These are phyloP conservation scores for Littorina saxatilis DNA, from an alignment of 1,140 invertebrate species.

Conservation along the genomic window DNA sequence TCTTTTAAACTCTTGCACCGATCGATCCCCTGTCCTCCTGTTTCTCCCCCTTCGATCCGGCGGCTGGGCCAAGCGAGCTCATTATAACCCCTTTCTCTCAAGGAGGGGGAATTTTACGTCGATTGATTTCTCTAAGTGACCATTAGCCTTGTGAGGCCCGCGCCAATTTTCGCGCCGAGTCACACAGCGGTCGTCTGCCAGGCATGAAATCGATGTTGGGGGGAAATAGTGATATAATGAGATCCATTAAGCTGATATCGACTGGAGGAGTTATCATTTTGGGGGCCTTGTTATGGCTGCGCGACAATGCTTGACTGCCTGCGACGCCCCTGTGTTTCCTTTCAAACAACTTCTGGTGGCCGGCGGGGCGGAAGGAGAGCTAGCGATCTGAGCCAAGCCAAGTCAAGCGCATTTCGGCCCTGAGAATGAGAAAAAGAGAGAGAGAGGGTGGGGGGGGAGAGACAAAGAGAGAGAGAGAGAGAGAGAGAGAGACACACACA, in stretches of 20 bases:
- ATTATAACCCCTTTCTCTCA: conserved; percentile 39
- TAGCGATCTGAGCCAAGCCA: no score
- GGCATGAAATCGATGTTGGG: conserved; percentile 38
- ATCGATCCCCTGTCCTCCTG: conserved; percentile 18
- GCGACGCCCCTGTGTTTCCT: conserved; percentile 10
- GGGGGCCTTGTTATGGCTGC: conserved; percentile 8
- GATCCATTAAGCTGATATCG: conserved; percentile 38
- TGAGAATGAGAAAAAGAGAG: no score
- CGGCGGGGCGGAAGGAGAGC: not conserved
- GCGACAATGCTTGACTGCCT: conserved; percentile 10
- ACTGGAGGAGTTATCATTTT: conserved; percentile 30
- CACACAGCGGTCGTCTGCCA: conserved; percentile 30
- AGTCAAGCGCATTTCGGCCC: no score
- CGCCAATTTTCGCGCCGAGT: conserved; percentile 40
- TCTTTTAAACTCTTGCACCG: no score
- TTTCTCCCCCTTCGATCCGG: conserved; percentile 18
- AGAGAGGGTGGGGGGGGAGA: no score
- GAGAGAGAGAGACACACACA: no score
- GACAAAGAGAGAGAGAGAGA: no score
- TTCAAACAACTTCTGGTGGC: conserved; percentile 26
- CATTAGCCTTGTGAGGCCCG: conserved; percentile 36
- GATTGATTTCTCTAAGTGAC: conserved; percentile 32
- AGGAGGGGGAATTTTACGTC: conserved; percentile 37
- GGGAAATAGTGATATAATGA: conserved; percentile 40
- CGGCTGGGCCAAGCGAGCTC: conserved; percentile 18